Base-by-base conservation (phyloP, 2,113 vertebrate species). In the Percina caprodes region DNA sequence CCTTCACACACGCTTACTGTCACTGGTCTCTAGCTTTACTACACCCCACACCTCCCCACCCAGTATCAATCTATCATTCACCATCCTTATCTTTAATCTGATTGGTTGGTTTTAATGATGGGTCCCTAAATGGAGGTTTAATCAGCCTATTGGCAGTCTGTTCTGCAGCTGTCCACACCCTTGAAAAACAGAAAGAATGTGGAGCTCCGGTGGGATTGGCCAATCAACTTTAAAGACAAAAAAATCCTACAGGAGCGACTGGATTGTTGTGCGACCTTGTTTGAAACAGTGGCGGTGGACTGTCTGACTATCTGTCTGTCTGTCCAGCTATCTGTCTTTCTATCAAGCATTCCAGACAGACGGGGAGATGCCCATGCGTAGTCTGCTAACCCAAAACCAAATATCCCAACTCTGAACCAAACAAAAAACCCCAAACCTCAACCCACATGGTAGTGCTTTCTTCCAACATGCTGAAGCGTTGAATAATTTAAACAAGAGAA, bases 391-490 rank as follows among this genome's bases (percentile, higher is more conserved):
- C 91, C 84, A 42, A 80, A 89, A 74, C 79, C 79, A 52, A 56
- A 80, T 82, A 68, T 19, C 67, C 35, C 39, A 74, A 46, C 62
- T 59, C 72, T 55, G 46, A 66, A 80, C 80, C 51, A 83, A 71
- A 82, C 69, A 86, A 72, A 69, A 63, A 58, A 33, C 82, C 92
- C 93, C 93, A 92, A 90, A 95, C 93, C 95, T 91, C 89, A 94
- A 92, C 95, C 95, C 95, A 94, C 94, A 93, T 92, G 52, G 85
- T 94, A 96, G 96, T 98, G 97, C 97, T 97, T 98, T 98, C 97
- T 97, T 97, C 97, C 97, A 95, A 96, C 96, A 96, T 97, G 96
- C 96, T 96, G 88, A 93, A 87, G 80, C 82, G 52, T 84, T 79
- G 68, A 88, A 84, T 73, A 24, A 77, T 71, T 69, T 24, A 80